Conservation (phyloP, 2,888 invertebrate species). For the Agrotis exclamationis region DNA sequence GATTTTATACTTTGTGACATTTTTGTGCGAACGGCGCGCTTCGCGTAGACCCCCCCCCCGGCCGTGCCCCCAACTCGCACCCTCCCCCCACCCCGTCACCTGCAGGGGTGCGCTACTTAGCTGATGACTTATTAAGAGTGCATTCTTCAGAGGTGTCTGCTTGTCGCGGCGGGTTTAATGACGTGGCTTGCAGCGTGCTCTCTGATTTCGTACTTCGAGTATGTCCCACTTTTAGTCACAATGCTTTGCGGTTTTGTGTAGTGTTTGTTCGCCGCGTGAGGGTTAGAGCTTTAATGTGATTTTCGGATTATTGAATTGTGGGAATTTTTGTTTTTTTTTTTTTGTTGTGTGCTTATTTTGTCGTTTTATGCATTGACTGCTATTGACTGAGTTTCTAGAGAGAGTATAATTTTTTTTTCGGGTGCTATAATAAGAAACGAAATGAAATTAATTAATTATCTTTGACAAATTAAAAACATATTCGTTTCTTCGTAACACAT, state of each 20-base stretch:
- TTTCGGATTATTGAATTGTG: constrained; percentile 11
- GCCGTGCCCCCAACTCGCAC: constrained; percentile 28
- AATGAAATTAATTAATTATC: no score
- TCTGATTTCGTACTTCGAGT: constrained; percentile 80
- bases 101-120: constrained; percentile 84
- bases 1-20: constrained; percentile 90
- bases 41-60: constrained; percentile 52
- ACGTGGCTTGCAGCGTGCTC: constrained; percentile 79
- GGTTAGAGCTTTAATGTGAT: constrained; percentile 36
- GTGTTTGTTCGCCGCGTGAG: constrained; percentile 43
- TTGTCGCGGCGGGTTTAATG: constrained; percentile 88
- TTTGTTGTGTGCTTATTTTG: no score
- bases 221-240: constrained; percentile 84
- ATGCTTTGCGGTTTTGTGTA: constrained; percentile 65
- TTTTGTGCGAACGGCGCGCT: constrained; percentile 84
- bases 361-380: no score
- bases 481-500: neutral
- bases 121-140: constrained; percentile 91
- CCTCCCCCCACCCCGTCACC: constrained; percentile 33
- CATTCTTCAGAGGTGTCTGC: constrained; percentile 91
- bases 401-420: no score
- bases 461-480: no score
- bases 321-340: neutral
- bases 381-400: no score
- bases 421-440: no score